Percentiles rank a stretch among this genome's conserved stretches.
These are phyloP conservation scores for Clunio marinus DNA, from an alignment of 2,888 invertebrate species.

Conservation along the genomic window DNA sequence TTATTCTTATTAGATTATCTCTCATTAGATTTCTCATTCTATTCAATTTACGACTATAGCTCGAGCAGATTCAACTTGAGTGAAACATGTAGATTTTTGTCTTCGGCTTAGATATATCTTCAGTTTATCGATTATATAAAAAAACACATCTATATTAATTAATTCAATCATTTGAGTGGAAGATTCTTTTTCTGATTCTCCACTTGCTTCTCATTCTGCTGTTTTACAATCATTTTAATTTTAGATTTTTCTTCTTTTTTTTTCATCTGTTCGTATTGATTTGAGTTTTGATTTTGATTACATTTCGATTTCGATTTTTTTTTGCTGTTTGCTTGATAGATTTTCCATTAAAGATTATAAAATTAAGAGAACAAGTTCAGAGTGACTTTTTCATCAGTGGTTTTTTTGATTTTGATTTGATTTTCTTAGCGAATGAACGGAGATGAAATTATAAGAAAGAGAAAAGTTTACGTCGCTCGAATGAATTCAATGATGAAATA, in stretches of 20 bases:
- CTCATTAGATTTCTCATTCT: too few relatives aligned
- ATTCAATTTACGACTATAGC: neutral
- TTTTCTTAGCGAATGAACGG: neutral
- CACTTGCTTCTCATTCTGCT: conserved; percentile 7
- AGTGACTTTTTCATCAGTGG: neutral
- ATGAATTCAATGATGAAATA: neutral
- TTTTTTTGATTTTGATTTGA: neutral
- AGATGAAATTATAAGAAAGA: neutral
- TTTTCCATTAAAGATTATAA: conserved; percentile 30
- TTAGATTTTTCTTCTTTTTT: conserved; percentile 15
- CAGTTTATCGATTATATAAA: conserved; percentile 13
- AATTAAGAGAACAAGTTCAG: conserved; percentile 3
- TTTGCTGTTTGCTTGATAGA: conserved; percentile 9
- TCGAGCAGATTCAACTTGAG: neutral
- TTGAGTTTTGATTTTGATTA: conserved; percentile 12
- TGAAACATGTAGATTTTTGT: neutral
- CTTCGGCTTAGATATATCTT: neutral
- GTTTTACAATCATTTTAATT: conserved; percentile 30
- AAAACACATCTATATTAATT: conserved; percentile 35
- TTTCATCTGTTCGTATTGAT: too few relatives aligned
- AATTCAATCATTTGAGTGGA: conserved; percentile 28
- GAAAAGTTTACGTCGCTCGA: neutral
- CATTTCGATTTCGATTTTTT: neutral
- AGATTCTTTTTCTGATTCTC: neutral
- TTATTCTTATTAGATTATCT: too few relatives aligned